Conservation (phyloP, 2,888 invertebrate genomes). For the Parnassius orleans region DNA sequence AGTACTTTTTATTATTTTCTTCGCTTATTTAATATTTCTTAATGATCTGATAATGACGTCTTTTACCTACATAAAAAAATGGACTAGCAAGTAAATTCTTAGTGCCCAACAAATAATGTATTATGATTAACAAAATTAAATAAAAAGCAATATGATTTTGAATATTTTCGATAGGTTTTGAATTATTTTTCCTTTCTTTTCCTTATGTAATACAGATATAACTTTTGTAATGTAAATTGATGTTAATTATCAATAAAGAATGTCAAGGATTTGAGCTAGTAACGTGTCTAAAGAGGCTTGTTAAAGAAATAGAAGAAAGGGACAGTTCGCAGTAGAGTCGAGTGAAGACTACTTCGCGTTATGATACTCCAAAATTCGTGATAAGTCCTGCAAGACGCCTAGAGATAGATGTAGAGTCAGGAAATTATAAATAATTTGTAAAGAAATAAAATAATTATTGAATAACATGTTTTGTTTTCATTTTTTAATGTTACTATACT, state of each 20-base stretch:
- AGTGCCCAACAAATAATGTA: no score
- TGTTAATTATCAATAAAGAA: not conserved
- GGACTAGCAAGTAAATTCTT: no score
- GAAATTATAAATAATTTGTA: constrained; percentile 12
- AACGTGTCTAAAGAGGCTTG: not conserved
- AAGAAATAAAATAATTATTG: constrained; percentile 14
- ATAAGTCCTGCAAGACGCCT: not conserved
- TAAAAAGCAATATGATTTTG: no score
- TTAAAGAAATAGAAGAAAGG: not conserved
- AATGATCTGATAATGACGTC: no score
- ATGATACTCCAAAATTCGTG: not conserved
- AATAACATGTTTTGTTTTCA: constrained; percentile 1
- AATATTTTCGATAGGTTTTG: not conserved
- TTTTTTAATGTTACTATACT: not conserved
- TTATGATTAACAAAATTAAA: no score
- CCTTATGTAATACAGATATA: not conserved
- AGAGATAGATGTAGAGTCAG: constrained; percentile 3
- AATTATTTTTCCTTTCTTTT: constrained; percentile 1
- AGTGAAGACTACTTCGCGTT: not conserved
- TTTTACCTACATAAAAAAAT: no score
- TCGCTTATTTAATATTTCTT: no score
- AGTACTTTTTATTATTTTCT: no score
- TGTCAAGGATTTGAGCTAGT: not conserved
- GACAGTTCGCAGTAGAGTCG: not conserved
- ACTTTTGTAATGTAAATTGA: constrained; percentile 2